Percentiles rank a stretch among this genome's conserved stretches.
Evolutionary conservation across 2,888 invertebrate genomes (phyloP).

Genomic region (Pilophorus perplexus): DNA sequence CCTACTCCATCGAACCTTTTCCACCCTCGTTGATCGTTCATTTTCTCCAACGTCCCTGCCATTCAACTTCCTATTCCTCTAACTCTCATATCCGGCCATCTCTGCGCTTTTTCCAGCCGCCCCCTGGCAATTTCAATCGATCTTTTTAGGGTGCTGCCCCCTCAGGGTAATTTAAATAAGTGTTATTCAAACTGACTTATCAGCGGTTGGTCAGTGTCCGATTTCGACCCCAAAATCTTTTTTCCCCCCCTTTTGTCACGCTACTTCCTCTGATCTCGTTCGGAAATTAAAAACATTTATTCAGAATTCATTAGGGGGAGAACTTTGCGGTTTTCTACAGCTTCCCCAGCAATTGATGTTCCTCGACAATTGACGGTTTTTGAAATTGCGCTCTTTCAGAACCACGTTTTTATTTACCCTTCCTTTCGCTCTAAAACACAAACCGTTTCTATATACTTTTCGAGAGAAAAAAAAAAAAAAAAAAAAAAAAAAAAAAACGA

Average conservation of each 20-base stretch:
- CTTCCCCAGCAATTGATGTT: background rate
- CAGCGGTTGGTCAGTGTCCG: conserved; percentile 23
- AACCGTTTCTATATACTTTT: too few species aligned
- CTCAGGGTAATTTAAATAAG: conserved; percentile 35
- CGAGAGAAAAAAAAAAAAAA: background rate
- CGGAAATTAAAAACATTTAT: conserved; percentile 38
- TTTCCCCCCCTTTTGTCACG: conserved; percentile 7
- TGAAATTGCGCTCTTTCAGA: conserved; percentile 17
- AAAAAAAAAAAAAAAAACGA: background rate
- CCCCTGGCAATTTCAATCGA: conserved; percentile 24
- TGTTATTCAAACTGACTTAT: conserved; percentile 40
- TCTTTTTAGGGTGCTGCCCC: too few species aligned
- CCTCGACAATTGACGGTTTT: conserved; percentile 17
- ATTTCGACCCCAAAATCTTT: background rate
- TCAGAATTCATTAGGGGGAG: conserved; percentile 33
- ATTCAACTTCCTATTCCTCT: background rate
- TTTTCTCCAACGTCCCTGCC: too few species aligned
- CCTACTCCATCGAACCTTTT: too few species aligned
- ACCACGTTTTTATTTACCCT: conserved; percentile 29
- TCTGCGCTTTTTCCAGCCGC: background rate
- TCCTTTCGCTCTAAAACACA: too few species aligned
- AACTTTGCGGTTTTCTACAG: conserved; percentile 14
- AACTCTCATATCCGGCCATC: background rate
- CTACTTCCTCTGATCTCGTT: background rate
- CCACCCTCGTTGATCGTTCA: too few species aligned